A percentile compares a stretch with the other conserved stretches of the same genome.
Evolutionary conservation across 2,888 invertebrate genomes (phyloP).

Genomic region (Busseola fusca): DNA sequence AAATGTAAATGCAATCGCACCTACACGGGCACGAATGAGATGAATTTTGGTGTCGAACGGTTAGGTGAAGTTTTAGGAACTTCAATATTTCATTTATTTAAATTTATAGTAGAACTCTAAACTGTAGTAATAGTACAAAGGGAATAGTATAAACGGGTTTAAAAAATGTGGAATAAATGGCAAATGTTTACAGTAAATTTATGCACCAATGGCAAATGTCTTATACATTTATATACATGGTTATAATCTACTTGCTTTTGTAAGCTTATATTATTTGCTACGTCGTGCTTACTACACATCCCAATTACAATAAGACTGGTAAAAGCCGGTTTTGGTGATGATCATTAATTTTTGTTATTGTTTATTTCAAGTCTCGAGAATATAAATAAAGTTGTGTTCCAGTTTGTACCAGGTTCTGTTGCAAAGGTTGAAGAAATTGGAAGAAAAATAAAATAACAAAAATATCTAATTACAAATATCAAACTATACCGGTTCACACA

Average conservation of each 20-base stretch:
- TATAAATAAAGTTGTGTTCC: not conserved
- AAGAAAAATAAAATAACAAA: conserved; percentile 63
- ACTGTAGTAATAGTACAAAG: not conserved
- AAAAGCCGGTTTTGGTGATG: not conserved
- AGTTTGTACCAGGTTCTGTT: not conserved
- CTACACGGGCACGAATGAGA: not conserved
- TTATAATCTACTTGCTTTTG: not conserved
- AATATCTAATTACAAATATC: conserved; percentile 86
- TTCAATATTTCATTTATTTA: not conserved
- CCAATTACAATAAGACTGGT: not conserved
- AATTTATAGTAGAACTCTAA: not conserved
- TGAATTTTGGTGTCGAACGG: not conserved
- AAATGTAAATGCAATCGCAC: too few relatives aligned
- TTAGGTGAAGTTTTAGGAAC: too few relatives aligned
- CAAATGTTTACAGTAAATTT: not conserved
- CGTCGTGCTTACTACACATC: not conserved
- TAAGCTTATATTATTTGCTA: not conserved
- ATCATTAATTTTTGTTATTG: not conserved
- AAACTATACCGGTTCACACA: conserved; percentile 85
- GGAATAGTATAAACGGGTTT: too few relatives aligned
- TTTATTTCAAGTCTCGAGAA: not conserved
- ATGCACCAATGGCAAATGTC: not conserved
- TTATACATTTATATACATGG: not conserved
- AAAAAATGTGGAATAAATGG: not conserved
- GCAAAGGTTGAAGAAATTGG: not conserved